Evolutionary conservation across 1,140 invertebrate genomes (phyloP).

Genomic region (Caenorhabditis inopinata): DNA sequence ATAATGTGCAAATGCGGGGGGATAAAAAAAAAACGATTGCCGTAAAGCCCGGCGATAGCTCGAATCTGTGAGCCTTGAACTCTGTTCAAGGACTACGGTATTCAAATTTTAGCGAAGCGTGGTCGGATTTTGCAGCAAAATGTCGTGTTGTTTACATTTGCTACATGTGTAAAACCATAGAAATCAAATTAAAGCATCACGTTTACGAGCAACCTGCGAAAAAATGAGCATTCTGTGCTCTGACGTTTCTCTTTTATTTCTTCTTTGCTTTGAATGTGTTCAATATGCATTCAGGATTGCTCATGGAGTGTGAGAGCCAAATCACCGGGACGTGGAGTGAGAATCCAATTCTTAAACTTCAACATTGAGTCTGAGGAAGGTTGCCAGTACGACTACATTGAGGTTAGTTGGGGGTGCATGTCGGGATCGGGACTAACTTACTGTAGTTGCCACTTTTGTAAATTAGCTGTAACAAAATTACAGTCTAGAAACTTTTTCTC

Average conservation of each 20-base stretch:
- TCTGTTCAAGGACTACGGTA: too few relatives aligned
- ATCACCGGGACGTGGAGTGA: slow-evolving; percentile 25
- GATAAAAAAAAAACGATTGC: too few relatives aligned
- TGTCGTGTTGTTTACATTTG: too few relatives aligned
- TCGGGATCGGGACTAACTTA: too few relatives aligned
- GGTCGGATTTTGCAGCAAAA: too few relatives aligned
- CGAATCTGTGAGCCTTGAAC: too few relatives aligned
- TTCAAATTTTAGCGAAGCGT: too few relatives aligned
- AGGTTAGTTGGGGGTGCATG: slow-evolving; percentile 12
- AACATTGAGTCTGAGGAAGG: slow-evolving; percentile 46
- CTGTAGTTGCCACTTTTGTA: too few relatives aligned
- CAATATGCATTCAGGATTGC: slow-evolving; percentile 24
- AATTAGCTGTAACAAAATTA: too few relatives aligned
- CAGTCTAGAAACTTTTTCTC: neutral
- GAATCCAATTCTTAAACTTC: slow-evolving; percentile 50
- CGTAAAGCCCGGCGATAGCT: too few relatives aligned
- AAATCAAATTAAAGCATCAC: neutral
- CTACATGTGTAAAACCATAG: neutral
- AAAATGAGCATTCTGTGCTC: neutral
- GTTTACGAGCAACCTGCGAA: neutral
- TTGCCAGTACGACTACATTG: slow-evolving; percentile 55
- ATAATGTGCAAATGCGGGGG: neutral
- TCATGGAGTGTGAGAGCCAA: slow-evolving; percentile 34
- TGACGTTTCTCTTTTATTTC: slow-evolving; percentile 11
- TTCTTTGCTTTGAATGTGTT: neutral